Evolutionary conservation across 2,888 invertebrate species (phyloP).

Genomic region (Ennomos quercinarius): DNA sequence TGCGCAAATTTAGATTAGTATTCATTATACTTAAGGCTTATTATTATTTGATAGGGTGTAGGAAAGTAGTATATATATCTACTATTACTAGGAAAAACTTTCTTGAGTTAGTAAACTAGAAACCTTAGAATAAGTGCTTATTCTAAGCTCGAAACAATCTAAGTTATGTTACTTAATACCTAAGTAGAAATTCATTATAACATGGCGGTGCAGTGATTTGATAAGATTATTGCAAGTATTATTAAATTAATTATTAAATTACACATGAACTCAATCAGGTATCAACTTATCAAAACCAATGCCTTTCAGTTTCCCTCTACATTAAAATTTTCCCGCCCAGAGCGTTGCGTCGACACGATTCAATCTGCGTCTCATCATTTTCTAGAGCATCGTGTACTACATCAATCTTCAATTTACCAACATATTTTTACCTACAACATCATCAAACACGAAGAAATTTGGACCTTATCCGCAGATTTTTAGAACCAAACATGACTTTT

Average conservation of each 20-base stretch:
- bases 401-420: constrained; percentile 65
- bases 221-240: not conserved
- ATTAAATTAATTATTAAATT: too few species aligned
- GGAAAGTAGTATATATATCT: too few species aligned
- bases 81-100: too few species aligned
- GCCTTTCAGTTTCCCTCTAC: constrained; percentile 45
- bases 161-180: too few species aligned
- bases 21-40: too few species aligned
- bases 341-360: constrained; percentile 69
- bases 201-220: not conserved
- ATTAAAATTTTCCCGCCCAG: constrained; percentile 69
- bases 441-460: constrained; percentile 36
- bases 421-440: constrained; percentile 17
- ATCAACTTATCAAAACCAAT: constrained; percentile 18
- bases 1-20: too few species aligned
- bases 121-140: too few species aligned
- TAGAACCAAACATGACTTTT: constrained; percentile 6
- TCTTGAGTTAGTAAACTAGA: too few species aligned
- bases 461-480: constrained; percentile 33
- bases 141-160: too few species aligned
- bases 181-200: too few species aligned
- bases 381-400: constrained; percentile 55
- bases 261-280: not conserved
- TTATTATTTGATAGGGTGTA: too few species aligned
- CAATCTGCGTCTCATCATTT: constrained; percentile 73